Evolutionary conservation across 2,113 vertebrate genomes (phyloP).

Genomic region (Hucho hucho): DNA sequence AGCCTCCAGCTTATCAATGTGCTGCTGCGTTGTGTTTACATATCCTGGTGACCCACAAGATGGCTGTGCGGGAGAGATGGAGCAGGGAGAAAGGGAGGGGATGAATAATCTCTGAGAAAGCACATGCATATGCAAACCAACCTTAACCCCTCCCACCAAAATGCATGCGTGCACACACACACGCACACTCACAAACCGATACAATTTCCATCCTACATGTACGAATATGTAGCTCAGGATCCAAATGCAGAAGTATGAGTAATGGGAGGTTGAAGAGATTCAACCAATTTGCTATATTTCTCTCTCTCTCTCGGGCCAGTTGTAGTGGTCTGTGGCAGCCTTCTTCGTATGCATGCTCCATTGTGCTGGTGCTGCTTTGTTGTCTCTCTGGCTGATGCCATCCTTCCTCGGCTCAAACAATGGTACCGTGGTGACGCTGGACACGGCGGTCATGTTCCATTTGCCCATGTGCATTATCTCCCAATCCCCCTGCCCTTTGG

Average conservation of each 20-base stretch:
- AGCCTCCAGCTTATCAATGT: no score
- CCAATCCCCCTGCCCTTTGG: constrained; percentile 57
- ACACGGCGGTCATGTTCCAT: constrained; percentile 67
- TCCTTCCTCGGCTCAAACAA: constrained; percentile 64
- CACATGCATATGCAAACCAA: not conserved
- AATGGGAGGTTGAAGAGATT: constrained; percentile 11
- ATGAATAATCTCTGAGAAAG: not conserved
- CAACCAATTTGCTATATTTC: constrained; percentile 12
- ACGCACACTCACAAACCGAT: not conserved
- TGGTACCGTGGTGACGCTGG: constrained; percentile 46
- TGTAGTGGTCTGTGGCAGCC: constrained; percentile 35
- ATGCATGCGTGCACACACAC: not conserved
- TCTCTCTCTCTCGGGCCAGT: constrained; percentile 14
- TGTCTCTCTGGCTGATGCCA: constrained; percentile 48
- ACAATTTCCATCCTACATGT: not conserved
- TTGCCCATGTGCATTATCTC: constrained; percentile 73
- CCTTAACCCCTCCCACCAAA: not conserved
- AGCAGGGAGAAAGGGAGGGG: no score
- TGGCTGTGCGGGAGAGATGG: no score
- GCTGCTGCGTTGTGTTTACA: no score
- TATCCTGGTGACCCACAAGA: no score
- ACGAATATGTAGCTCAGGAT: not conserved
- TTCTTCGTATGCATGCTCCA: constrained; percentile 45
- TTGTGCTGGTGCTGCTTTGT: constrained; percentile 47
- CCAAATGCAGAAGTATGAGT: not conserved